Percentiles rank a stretch among this genome's conserved stretches.
These are phyloP conservation scores for Triplophysa siluroides DNA, from an alignment of 2,113 vertebrate genomes.

Conservation along the genomic window DNA sequence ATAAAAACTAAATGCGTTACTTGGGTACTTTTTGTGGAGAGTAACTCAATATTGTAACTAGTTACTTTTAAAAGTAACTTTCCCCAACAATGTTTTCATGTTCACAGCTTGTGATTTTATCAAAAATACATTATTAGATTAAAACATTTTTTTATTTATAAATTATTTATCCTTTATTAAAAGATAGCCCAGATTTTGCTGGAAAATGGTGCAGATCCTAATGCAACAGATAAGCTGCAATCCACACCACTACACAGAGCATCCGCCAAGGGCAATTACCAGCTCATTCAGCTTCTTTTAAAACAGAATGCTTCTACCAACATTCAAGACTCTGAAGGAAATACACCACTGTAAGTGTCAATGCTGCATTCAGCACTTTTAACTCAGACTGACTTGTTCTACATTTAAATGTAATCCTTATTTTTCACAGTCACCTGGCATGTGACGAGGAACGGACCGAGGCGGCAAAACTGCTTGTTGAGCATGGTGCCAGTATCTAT, in stretches of 20 bases:
- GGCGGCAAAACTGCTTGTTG: slow-evolving; percentile 91
- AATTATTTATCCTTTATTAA: not conserved
- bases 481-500: slow-evolving; percentile 93
- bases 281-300: slow-evolving; percentile 91
- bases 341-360: slow-evolving; percentile 91
- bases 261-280: slow-evolving; percentile 90
- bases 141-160: not conserved
- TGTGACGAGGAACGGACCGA: slow-evolving; percentile 94
- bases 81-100: not conserved
- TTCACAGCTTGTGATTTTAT: not conserved
- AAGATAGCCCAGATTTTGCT: slow-evolving; percentile 90
- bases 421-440: slow-evolving; percentile 86
- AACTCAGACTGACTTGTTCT: slow-evolving; percentile 2
- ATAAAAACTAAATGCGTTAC: no score
- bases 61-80: no score
- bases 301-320: slow-evolving; percentile 90
- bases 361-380: no score
- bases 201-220: slow-evolving; percentile 88
- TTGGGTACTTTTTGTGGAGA: no score
- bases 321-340: slow-evolving; percentile 93
- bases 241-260: slow-evolving; percentile 93
- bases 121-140: not conserved
- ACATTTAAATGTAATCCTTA: not conserved
- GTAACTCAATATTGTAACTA: no score
- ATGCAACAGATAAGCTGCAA: slow-evolving; percentile 85